Conservation (phyloP, 2,888 invertebrate genomes). For the Oxycera nigricornis region DNA sequence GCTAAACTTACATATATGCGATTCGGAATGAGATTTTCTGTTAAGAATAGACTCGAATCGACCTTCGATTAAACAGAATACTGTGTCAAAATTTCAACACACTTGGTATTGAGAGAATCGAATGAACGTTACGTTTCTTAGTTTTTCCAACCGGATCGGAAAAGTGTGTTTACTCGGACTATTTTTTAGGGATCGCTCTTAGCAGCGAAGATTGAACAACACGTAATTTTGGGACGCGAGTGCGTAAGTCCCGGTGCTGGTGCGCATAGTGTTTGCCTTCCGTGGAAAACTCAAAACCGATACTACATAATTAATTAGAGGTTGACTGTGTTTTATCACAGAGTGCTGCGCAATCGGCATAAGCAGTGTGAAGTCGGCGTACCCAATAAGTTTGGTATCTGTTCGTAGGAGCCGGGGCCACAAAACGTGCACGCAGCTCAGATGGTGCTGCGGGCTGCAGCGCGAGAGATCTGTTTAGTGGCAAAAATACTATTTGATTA, state of each 20-base stretch:
- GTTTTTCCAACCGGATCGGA: background rate
- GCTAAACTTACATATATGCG: background rate
- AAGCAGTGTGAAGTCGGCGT: background rate
- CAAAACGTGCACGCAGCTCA: background rate
- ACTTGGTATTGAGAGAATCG: conserved; percentile 21
- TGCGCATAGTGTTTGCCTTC: background rate
- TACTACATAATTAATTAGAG: background rate
- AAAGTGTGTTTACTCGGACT: background rate
- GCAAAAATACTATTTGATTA: conserved; percentile 8
- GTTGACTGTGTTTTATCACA: background rate
- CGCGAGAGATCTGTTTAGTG: conserved; percentile 10
- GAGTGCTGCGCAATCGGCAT: background rate
- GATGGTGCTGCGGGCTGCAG: background rate
- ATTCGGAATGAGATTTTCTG: conserved; percentile 31
- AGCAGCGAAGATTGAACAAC: too few species aligned
- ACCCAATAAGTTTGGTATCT: background rate
- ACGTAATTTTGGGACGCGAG: background rate
- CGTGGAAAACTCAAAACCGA: too few species aligned
- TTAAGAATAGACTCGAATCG: conserved; percentile 45
- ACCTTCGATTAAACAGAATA: conserved; percentile 38
- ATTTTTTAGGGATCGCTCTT: background rate
- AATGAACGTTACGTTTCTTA: background rate
- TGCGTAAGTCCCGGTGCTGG: background rate
- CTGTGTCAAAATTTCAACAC: conserved; percentile 15
- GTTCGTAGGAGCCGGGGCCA: background rate